Conservation (phyloP, 2,113 vertebrate genomes). For the Trachemys scripta region DNA sequence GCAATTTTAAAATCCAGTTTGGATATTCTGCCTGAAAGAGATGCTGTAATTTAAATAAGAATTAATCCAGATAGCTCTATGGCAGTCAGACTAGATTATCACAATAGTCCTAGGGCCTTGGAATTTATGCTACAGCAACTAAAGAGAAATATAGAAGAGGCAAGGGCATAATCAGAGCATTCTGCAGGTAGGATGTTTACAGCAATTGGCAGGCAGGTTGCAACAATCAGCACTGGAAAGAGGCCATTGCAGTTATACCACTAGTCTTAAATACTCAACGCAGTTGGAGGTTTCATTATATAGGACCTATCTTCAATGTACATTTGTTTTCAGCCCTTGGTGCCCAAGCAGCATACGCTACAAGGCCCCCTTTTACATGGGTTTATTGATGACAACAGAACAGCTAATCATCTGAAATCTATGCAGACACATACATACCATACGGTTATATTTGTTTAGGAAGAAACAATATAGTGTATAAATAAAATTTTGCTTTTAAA, state of each 20-base stretch:
- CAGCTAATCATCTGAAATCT: not conserved
- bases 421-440: not conserved
- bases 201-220: not conserved
- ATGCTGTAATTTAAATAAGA: not conserved
- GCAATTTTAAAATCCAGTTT: not conserved
- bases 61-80: not conserved
- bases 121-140: not conserved
- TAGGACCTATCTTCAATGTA: not conserved
- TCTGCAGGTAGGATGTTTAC: not conserved
- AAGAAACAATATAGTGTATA: not conserved
- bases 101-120: fast-evolving
- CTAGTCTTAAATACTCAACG: fast-evolving
- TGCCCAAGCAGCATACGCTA: fast-evolving
- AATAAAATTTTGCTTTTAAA: not conserved
- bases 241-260: not conserved
- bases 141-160: not conserved
- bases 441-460: no score
- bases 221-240: not conserved
- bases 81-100: not conserved
- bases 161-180: not conserved
- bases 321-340: not conserved
- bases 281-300: not conserved
- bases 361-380: not conserved
- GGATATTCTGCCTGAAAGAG: not conserved
- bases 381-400: not conserved